These are phyloP conservation scores for Myzus persicae DNA, from an alignment of 1,140 invertebrate genomes.

Conservation along the genomic window DNA sequence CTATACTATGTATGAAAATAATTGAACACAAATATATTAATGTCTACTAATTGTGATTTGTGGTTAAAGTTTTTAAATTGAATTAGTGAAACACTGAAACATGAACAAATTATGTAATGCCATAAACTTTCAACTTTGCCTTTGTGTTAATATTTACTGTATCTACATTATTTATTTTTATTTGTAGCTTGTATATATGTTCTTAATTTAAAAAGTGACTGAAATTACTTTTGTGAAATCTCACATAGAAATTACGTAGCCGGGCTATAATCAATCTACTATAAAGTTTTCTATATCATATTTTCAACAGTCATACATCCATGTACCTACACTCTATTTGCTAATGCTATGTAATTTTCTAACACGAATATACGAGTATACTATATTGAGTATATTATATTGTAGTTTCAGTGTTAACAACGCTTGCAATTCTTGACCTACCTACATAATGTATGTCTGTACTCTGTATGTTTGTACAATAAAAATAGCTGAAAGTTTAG, in stretches of 20 bases:
- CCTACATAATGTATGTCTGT: too few species aligned
- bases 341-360: slow-evolving; percentile 2
- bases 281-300: neutral
- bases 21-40: neutral
- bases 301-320: neutral
- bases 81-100: neutral
- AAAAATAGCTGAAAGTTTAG: neutral
- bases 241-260: neutral
- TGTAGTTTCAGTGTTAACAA: neutral
- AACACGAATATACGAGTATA: neutral
- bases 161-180: neutral
- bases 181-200: neutral
- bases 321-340: neutral
- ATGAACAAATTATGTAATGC: neutral
- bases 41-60: neutral
- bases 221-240: slow-evolving; percentile 20
- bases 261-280: neutral
- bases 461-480: neutral
- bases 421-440: neutral
- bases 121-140: neutral
- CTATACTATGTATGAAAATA: neutral
- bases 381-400: neutral
- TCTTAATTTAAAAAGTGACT: neutral
- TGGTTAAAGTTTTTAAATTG: neutral
- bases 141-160: neutral